phyloP scores from a whole-genome alignment of 2,113 vertebrate genomes.

The Taxidea taxus region DNA sequence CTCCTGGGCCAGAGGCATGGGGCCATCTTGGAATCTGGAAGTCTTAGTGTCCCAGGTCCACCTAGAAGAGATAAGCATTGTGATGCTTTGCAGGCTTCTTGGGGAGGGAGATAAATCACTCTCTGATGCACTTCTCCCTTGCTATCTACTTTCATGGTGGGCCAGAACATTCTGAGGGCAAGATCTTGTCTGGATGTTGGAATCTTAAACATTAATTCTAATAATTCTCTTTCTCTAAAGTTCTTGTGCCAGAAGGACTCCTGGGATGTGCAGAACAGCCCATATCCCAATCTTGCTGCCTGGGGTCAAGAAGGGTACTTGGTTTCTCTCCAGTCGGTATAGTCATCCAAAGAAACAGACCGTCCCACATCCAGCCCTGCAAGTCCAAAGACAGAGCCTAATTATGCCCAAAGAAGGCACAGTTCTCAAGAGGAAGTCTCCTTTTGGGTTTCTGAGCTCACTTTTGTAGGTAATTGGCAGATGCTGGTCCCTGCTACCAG shows the following conservation, averaged over 20 bases:
- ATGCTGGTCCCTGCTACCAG: not conserved
- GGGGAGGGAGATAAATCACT: not conserved
- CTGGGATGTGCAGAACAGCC: not conserved
- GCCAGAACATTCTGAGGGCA: not conserved
- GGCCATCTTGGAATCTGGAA: not conserved
- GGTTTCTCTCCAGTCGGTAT: conserved; percentile 1
- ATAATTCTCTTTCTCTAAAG: not conserved
- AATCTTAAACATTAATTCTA: not conserved
- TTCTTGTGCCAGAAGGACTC: not conserved
- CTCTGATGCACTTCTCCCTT: not conserved
- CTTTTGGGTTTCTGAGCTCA: not conserved
- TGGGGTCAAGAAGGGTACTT: conserved; percentile 26
- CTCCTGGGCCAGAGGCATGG: not conserved
- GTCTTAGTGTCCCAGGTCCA: not conserved
- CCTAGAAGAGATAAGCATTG: not conserved
- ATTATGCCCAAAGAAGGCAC: conserved; percentile 45
- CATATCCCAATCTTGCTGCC: not conserved
- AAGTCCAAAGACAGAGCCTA: not conserved
- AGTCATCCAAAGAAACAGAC: conserved; percentile 44
- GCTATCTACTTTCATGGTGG: conserved; percentile 15
- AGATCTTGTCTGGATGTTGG: not conserved
- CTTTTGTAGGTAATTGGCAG: conserved; percentile 24
- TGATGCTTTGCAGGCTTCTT: not conserved
- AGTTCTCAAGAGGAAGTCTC: not conserved
- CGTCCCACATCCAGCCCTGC: not conserved